These are phyloP conservation scores for Emberiza fucata DNA, from an alignment of 2,113 vertebrate species.

Conservation along the genomic window DNA sequence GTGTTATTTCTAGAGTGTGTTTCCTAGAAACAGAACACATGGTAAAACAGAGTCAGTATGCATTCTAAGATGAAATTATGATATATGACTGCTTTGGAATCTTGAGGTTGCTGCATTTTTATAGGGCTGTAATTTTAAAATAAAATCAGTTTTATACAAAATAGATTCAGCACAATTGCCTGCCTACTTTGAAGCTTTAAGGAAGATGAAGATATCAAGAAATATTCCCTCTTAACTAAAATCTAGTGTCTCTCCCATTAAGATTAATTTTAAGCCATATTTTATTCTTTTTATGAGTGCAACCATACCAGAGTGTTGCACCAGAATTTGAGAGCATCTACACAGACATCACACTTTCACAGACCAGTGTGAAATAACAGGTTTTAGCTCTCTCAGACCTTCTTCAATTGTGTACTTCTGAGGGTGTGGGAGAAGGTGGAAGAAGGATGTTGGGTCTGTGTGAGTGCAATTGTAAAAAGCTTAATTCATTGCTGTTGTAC, in stretches of 20 bases:
- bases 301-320: background rate
- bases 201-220: background rate
- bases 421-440: background rate
- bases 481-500: background rate
- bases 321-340: background rate
- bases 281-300: background rate
- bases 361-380: background rate
- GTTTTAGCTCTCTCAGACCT: background rate
- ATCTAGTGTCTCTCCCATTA: background rate
- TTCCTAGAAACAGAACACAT: background rate
- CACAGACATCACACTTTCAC: background rate
- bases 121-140: background rate
- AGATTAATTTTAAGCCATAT: background rate
- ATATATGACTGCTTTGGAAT: background rate
- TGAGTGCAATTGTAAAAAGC: background rate
- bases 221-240: background rate
- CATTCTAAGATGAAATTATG: background rate
- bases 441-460: background rate
- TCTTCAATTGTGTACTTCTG: background rate
- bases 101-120: background rate
- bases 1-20: background rate
- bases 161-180: background rate
- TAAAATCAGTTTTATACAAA: background rate
- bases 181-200: background rate
- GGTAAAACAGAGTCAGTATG: background rate